A percentile compares a stretch with the other conserved stretches of the same genome.
These are phyloP conservation scores for Haliclona indistincta DNA, from an alignment of 37 sponge, comb jelly and placozoan species.

Conservation along the genomic window DNA sequence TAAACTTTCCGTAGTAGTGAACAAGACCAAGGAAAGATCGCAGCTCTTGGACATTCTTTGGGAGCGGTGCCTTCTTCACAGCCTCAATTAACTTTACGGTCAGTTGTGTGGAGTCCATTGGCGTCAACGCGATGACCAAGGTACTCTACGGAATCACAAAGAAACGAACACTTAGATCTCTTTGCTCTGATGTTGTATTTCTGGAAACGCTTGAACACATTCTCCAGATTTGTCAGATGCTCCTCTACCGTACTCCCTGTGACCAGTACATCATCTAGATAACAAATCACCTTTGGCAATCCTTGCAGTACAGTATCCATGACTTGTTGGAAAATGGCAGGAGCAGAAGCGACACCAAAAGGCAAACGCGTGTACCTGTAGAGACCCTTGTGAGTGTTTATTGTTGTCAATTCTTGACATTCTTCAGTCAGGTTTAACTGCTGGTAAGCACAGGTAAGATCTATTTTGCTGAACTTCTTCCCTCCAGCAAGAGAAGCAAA, in stretches of 20 bases:
- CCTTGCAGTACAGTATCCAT: constrained; percentile 47
- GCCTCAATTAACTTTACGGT: constrained; percentile 32
- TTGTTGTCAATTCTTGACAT: constrained; percentile 4
- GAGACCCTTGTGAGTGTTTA: constrained; percentile 66
- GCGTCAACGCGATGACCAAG: constrained; percentile 34
- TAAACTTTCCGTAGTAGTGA: constrained; percentile 43
- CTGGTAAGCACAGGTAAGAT: constrained; percentile 52
- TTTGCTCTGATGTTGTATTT: constrained; percentile 1
- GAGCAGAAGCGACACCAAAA: constrained; percentile 42
- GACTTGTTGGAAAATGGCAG: constrained; percentile 23
- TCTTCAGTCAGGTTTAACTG: constrained; percentile 36
- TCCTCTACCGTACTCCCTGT: constrained; percentile 20
- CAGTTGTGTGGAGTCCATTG: constrained; percentile 13
- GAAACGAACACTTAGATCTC: constrained; percentile 19
- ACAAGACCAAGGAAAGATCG: constrained; percentile 33
- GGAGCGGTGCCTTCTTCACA: constrained; percentile 25
- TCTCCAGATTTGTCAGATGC: constrained; percentile 22
- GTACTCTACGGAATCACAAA: constrained; percentile 16
- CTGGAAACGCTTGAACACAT: constrained; percentile 11
- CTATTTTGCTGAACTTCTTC: constrained; percentile 45
- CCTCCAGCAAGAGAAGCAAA: constrained; percentile 46
- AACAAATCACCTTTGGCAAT: constrained; percentile 16
- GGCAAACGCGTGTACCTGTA: constrained; percentile 24
- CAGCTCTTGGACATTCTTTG: constrained; percentile 29
- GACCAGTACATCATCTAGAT: constrained; percentile 24